Conservation (phyloP, 1,140 invertebrate species). For the Episyrphus balteatus region DNA sequence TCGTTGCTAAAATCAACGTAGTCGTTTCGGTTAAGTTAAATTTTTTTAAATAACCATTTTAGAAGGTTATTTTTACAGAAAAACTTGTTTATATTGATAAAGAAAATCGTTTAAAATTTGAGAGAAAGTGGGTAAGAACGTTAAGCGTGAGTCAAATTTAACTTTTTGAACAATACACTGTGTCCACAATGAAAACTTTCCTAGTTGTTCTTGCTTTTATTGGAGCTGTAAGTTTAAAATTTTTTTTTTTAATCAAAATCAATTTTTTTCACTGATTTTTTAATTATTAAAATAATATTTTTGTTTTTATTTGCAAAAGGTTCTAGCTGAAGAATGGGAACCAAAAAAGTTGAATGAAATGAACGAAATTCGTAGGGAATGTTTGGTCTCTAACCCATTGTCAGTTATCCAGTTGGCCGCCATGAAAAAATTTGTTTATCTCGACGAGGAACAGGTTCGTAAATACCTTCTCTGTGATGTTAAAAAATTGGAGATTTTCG, state of each 20-base stretch:
- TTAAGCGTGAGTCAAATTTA: no score
- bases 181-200: slow-evolving; percentile 4
- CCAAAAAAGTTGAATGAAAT: slow-evolving; percentile 22
- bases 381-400: slow-evolving; percentile 19
- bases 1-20: no score
- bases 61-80: no score
- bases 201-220: background rate
- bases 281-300: background rate
- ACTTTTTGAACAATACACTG: background rate
- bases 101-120: no score
- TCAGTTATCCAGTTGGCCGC: slow-evolving; percentile 16
- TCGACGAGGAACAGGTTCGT: slow-evolving; percentile 23
- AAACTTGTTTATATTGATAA: no score
- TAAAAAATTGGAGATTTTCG: slow-evolving; percentile 27
- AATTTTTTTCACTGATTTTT: background rate
- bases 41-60: no score
- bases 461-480: slow-evolving; percentile 24
- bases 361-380: slow-evolving; percentile 20
- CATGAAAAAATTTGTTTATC: slow-evolving; percentile 24
- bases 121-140: no score
- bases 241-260: background rate
- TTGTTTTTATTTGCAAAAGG: slow-evolving; percentile 7
- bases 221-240: slow-evolving; percentile 13
- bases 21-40: no score
- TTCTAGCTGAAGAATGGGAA: slow-evolving; percentile 21